These are phyloP conservation scores for Oncopeltus fasciatus DNA, from an alignment of 1,140 invertebrate species.

Conservation along the genomic window DNA sequence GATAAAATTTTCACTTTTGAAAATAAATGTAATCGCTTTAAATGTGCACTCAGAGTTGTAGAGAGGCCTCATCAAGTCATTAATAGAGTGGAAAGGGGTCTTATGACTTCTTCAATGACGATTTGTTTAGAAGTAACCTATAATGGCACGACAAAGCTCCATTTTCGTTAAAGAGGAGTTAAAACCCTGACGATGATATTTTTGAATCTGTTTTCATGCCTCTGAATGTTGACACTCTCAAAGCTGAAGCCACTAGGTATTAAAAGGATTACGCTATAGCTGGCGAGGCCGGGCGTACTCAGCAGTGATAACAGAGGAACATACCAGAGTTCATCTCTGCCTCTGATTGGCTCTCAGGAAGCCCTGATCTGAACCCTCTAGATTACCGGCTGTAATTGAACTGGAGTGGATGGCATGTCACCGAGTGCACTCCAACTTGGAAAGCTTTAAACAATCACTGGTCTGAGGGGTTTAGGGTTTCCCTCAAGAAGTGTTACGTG, in stretches of 20 bases:
- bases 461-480: neutral
- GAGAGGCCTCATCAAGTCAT: slow-evolving; percentile 1
- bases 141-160: slow-evolving; percentile 1
- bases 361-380: slow-evolving; percentile 9
- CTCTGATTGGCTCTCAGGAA: slow-evolving; percentile 11
- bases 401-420: neutral
- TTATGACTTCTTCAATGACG: neutral
- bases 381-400: neutral
- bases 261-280: neutral
- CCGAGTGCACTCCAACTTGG: slow-evolving; percentile 1
- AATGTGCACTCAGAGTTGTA: neutral
- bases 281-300: neutral
- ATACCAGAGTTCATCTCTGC: slow-evolving; percentile 9
- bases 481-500: slow-evolving; percentile 7
- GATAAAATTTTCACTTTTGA: neutral
- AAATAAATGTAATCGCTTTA: neutral
- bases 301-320: slow-evolving; percentile 14
- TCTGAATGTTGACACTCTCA: neutral
- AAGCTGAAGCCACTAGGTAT: neutral
- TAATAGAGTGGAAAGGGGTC: slow-evolving; percentile 1
- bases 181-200: neutral
- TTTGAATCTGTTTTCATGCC: neutral
- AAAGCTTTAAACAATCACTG: slow-evolving; percentile 3
- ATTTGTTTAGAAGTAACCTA: neutral
- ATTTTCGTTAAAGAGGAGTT: neutral